These are phyloP conservation scores for Neoscelio sp. DNA, from an alignment of 2,888 invertebrate genomes.

Conservation along the genomic window DNA sequence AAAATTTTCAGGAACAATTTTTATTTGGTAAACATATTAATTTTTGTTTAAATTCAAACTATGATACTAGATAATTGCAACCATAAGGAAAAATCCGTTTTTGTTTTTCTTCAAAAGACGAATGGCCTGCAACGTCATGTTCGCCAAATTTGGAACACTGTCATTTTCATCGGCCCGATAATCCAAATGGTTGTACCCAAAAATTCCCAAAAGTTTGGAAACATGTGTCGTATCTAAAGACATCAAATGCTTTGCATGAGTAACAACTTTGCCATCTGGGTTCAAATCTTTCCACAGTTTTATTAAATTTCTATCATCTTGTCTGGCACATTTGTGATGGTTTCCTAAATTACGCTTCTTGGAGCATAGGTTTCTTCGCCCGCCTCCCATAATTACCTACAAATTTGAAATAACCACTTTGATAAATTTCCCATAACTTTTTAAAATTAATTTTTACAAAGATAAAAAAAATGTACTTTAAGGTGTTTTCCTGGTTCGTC, in stretches of 20 bases:
- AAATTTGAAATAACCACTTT: background rate
- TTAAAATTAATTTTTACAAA: background rate
- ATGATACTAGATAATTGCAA: slow-evolving; percentile 65
- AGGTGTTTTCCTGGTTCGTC: slow-evolving; percentile 19
- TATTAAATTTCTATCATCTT: slow-evolving; percentile 85
- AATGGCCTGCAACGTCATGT: slow-evolving; percentile 86
- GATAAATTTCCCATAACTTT: no score
- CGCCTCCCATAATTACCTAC: slow-evolving; percentile 86
- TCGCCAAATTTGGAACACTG: slow-evolving; percentile 84
- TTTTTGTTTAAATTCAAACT: background rate
- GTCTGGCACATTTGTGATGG: slow-evolving; percentile 81
- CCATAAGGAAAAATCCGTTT: slow-evolving; percentile 85
- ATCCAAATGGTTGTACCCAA: slow-evolving; percentile 85
- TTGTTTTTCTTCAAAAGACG: slow-evolving; percentile 82
- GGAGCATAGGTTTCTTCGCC: slow-evolving; percentile 77
- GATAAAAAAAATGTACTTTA: slow-evolving; percentile 11
- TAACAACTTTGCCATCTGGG: slow-evolving; percentile 81
- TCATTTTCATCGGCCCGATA: slow-evolving; percentile 84
- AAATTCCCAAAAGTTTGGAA: slow-evolving; percentile 84
- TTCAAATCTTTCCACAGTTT: slow-evolving; percentile 83
- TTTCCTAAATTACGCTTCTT: no score
- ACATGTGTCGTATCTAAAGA: slow-evolving; percentile 81
- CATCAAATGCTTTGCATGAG: slow-evolving; percentile 81
- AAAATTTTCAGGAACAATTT: no score
- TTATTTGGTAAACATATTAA: no score